Base-by-base conservation (phyloP, 2,888 invertebrate genomes). In the Sesia bembeciformis region DNA sequence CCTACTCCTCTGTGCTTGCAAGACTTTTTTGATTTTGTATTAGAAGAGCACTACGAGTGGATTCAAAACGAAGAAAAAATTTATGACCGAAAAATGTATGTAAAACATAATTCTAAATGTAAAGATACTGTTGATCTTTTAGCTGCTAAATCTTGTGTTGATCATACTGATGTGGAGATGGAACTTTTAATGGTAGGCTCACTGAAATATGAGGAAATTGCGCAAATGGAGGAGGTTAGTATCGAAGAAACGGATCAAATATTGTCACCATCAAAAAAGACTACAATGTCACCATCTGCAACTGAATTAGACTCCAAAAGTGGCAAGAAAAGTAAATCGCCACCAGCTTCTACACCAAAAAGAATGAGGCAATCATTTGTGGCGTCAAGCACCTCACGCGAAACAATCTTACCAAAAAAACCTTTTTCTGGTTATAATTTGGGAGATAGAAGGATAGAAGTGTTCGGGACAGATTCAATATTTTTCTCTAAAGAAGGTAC, bases 21-120 rank as follows among this genome's bases (percentile, higher is more conserved):
- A 71, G 91, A 91, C 63, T 91, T 91, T 69, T 89, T 86, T 67
- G 86, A 91, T 60, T 91, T 85, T 66, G 80, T 90, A 40, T 67
- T 85, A 52, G 81, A 85, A 57, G 91, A 91, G 62, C 77, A 90
- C 58, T 80, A 76, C 61, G 81, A 82, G 5, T 91, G 91, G 91
- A 78, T 91, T 52, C 70, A 81, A 66, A 71, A 75, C 4, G 79
- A 84, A 65, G 87, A 87, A 72, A 74, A 65, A 61, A 61, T 68
- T 1, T 85, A 88, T 57, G 78, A 86, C 54, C 74, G 77, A 61
- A 40, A n/a, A 6, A 55, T 76, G 40, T 49, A 65, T 23, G 43
- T 69, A 3, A 73, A 67, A 59, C 62, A 70, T 23, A 67, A 67
- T 57, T 79, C 82, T 0, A 63, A 69, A 52, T 70, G 60, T 53